Evolutionary conservation across 2,888 invertebrate genomes (phyloP).

Genomic region (Trichacis sp.): DNA sequence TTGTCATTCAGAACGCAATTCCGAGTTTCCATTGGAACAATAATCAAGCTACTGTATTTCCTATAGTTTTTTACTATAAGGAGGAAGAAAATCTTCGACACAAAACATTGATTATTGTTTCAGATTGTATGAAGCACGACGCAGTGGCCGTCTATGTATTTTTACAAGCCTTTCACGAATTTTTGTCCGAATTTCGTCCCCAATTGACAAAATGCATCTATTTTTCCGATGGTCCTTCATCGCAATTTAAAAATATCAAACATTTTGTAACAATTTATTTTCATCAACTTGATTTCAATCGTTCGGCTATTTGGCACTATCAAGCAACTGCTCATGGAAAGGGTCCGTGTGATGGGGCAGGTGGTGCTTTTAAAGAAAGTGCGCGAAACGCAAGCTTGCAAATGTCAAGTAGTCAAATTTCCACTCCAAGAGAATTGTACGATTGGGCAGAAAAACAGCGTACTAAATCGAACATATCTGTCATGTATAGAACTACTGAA

Average conservation of each 20-base stretch:
- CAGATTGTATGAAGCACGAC: not conserved
- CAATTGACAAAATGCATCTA: constrained; percentile 5
- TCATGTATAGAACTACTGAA: not conserved
- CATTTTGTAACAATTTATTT: constrained; percentile 12
- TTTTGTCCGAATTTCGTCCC: constrained; percentile 11
- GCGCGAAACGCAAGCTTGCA: constrained; percentile 13
- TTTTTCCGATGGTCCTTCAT: constrained; percentile 27
- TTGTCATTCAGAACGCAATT: not conserved
- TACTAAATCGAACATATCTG: constrained; percentile 8
- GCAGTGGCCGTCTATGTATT: constrained; percentile 7
- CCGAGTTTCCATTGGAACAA: constrained; percentile 16
- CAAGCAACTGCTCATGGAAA: constrained; percentile 28
- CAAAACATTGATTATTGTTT: constrained; percentile 5
- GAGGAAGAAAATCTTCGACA: not conserved
- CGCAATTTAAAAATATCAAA: constrained; percentile 27
- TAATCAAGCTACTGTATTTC: constrained; percentile 15
- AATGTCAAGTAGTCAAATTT: constrained; percentile 7
- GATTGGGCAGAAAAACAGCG: constrained; percentile 9
- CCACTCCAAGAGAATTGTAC: constrained; percentile 16
- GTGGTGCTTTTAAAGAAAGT: constrained; percentile 15
- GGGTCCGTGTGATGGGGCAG: constrained; percentile 29
- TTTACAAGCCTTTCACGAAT: constrained; percentile 6
- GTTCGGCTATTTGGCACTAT: constrained; percentile 21
- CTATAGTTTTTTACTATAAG: constrained; percentile 23
- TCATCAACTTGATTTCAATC: constrained; percentile 24